Conservation (phyloP, 2,888 invertebrate species). For the Drosophila colorata region DNA sequence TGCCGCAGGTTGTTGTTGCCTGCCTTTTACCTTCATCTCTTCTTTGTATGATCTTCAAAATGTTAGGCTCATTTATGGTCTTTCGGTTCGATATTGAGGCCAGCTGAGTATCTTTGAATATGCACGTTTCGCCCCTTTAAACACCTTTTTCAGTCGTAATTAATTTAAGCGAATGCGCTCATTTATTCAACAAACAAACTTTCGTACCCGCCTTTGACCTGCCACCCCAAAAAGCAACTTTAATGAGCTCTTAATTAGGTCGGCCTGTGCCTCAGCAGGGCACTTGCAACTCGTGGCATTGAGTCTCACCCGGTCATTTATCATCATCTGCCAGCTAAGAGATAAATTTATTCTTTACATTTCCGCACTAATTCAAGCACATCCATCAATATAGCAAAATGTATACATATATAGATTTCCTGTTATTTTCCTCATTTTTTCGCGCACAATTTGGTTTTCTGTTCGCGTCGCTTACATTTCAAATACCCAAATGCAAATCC, state of each 20-base stretch:
- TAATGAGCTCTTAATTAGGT: conserved; percentile 55
- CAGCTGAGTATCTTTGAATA: neutral
- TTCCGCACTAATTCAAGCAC: conserved; percentile 25
- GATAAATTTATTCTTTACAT: conserved; percentile 28
- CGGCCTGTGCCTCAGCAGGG: conserved; percentile 29
- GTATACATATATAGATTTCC: conserved; percentile 1
- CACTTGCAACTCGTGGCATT: conserved; percentile 13
- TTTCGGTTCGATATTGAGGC: neutral
- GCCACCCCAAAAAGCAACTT: conserved; percentile 18
- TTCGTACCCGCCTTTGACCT: neutral
- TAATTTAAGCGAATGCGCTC: conserved; percentile 51
- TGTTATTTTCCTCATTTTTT: conserved; percentile 16
- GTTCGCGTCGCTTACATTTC: conserved; percentile 51
- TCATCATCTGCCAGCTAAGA: conserved; percentile 33
- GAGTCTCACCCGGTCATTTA: conserved; percentile 20
- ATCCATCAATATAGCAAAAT: conserved; percentile 35
- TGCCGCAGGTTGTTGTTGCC: conserved; percentile 42
- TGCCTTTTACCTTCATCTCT: conserved; percentile 12
- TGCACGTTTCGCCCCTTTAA: neutral
- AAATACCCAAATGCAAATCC: conserved; percentile 62
- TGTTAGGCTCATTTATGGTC: conserved; percentile 10
- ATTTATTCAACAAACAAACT: conserved; percentile 25
- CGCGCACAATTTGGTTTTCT: conserved; percentile 74
- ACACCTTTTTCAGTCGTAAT: conserved; percentile 33
- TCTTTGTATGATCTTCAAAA: conserved; percentile 22